phyloP scores from a whole-genome alignment of 2,888 invertebrate species.

The Drosophila affinis region DNA sequence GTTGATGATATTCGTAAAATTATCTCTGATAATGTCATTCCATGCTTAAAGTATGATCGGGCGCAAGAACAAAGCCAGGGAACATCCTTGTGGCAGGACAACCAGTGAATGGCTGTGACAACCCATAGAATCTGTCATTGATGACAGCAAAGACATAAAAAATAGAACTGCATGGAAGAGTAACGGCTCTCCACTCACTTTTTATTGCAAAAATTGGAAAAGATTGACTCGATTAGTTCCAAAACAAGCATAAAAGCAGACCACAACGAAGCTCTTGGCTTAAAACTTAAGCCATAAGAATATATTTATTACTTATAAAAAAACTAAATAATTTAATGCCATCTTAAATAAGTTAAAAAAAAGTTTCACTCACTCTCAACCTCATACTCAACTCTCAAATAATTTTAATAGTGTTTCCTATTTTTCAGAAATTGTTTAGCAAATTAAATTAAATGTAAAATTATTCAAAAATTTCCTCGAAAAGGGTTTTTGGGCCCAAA shows the following conservation, averaged over 20 bases:
- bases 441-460: neutral
- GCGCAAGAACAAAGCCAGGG: slow-evolving; percentile 11
- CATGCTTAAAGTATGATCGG: neutral
- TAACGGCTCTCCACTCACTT: neutral
- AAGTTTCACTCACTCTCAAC: neutral
- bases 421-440: neutral
- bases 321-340: neutral
- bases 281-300: neutral
- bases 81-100: too few species aligned
- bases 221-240: neutral
- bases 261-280: neutral
- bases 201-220: neutral
- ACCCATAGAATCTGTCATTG: neutral
- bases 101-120: too few species aligned
- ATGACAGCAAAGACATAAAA: neutral
- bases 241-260: neutral
- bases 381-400: neutral
- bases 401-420: neutral
- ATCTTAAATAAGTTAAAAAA: neutral
- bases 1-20: slow-evolving; percentile 16
- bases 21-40: slow-evolving; percentile 1
- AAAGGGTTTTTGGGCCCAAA: neutral
- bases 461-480: neutral
- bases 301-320: neutral
- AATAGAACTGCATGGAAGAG: too few species aligned